Conservation (phyloP, 2,797 vertebrate genomes). For the Alosa sapidissima region DNA sequence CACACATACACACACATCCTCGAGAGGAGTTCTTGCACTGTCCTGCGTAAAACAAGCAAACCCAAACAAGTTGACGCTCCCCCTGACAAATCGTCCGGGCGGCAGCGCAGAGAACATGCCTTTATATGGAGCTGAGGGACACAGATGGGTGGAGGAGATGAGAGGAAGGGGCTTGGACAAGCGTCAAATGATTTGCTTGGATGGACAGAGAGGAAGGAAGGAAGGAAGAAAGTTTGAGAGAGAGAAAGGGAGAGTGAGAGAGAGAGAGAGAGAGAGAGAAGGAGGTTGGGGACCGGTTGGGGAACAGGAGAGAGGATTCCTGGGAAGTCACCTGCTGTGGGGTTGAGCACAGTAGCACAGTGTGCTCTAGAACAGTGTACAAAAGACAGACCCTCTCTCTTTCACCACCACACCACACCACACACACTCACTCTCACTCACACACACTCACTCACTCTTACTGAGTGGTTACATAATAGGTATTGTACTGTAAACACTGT, state of each 20-base stretch:
- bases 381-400: not conserved
- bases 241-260: not conserved
- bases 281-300: not conserved
- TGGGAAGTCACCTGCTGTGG: not conserved
- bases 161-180: constrained; percentile 35
- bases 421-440: not conserved
- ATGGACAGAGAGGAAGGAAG: constrained; percentile 46
- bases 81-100: constrained; percentile 56
- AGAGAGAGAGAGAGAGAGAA: constrained; percentile 2
- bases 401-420: not conserved
- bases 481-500: constrained; percentile 21
- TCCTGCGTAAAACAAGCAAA: constrained; percentile 32
- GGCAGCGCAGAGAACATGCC: constrained; percentile 68
- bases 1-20: constrained; percentile 17
- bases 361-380: not conserved
- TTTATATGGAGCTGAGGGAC: constrained; percentile 71
- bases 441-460: not conserved
- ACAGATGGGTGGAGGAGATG: constrained; percentile 45
- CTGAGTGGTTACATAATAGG: not conserved
- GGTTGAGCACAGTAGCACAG: not conserved
- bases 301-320: not conserved
- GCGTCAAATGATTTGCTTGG: constrained; percentile 51
- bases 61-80: constrained; percentile 56
- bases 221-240: constrained; percentile 54
- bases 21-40: constrained; percentile 40